Evolutionary conservation across 2,888 invertebrate species (phyloP).

Genomic region (Mesorhabditis spiculigera): DNA sequence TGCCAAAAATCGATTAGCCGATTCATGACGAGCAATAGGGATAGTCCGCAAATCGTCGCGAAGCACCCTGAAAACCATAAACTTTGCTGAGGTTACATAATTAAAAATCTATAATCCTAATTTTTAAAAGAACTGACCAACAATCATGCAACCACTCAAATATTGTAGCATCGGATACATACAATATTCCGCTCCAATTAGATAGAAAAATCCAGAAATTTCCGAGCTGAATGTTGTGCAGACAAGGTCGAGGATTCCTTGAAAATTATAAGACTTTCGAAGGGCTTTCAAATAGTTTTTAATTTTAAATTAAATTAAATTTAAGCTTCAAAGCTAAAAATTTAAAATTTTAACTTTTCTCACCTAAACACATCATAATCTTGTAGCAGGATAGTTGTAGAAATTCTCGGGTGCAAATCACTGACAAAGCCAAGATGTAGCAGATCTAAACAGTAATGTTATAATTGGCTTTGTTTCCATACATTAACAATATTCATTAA

Average conservation of each 20-base stretch:
- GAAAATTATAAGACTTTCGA: background rate
- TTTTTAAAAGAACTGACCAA: background rate
- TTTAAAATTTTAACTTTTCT: background rate
- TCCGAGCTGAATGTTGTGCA: constrained; percentile 2
- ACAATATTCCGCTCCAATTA: background rate
- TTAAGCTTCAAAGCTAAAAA: too few species aligned
- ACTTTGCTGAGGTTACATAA: too few species aligned
- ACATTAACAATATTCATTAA: too few species aligned
- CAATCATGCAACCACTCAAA: background rate
- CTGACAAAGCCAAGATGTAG: background rate
- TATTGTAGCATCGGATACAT: background rate
- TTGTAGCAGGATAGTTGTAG: background rate
- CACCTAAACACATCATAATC: constrained; percentile 2
- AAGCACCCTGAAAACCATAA: background rate
- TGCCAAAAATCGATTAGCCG: constrained; percentile 1
- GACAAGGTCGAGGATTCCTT: background rate
- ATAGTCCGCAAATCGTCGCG: background rate
- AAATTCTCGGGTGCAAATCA: background rate
- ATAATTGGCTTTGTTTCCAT: too few species aligned
- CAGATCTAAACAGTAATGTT: background rate
- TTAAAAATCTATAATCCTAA: too few species aligned
- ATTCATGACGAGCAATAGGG: background rate
- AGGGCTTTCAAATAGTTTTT: background rate
- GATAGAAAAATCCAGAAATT: constrained; percentile 3
- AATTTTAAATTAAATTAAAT: background rate